Conservation (phyloP, 2,888 invertebrate genomes). For the Mythimna impura region DNA sequence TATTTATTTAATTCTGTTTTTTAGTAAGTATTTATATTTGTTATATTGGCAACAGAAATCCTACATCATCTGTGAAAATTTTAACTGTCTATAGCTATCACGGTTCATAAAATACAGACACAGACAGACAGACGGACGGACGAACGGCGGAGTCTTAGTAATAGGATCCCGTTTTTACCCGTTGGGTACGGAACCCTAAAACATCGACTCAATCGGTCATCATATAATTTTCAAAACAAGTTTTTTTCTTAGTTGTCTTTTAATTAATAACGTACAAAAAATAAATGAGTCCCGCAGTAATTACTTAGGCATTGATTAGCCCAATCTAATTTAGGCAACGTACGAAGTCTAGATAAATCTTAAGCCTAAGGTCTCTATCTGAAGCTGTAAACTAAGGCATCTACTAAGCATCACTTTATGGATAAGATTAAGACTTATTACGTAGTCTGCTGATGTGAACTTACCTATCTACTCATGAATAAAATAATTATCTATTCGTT, state of each 20-base stretch:
- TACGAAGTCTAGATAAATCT: conserved; percentile 32
- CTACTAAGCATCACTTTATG: conserved; percentile 11
- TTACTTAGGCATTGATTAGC: conserved; percentile 26
- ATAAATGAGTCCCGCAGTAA: conserved; percentile 2
- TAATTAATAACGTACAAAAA: not conserved
- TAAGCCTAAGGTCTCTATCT: conserved; percentile 22
- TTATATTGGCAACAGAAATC: no score
- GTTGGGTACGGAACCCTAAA: no score
- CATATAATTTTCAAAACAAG: not conserved
- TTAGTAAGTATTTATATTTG: no score
- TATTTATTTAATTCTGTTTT: no score
- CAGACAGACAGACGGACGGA: no score
- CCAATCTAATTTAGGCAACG: conserved; percentile 28
- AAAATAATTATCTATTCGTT: not conserved
- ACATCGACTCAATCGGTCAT: no score
- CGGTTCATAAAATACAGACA: no score
- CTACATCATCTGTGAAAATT: no score
- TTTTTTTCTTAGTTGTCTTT: not conserved
- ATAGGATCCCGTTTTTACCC: no score
- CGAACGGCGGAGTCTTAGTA: no score
- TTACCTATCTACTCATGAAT: not conserved
- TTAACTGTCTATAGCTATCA: no score
- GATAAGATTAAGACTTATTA: conserved; percentile 14
- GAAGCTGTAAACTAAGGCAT: conserved; percentile 32
- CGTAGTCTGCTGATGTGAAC: not conserved